Evolutionary conservation across 2,888 invertebrate species (phyloP), one percentile per base, ranked within the genome.

Genomic region (Lithosia quadra): DNA sequence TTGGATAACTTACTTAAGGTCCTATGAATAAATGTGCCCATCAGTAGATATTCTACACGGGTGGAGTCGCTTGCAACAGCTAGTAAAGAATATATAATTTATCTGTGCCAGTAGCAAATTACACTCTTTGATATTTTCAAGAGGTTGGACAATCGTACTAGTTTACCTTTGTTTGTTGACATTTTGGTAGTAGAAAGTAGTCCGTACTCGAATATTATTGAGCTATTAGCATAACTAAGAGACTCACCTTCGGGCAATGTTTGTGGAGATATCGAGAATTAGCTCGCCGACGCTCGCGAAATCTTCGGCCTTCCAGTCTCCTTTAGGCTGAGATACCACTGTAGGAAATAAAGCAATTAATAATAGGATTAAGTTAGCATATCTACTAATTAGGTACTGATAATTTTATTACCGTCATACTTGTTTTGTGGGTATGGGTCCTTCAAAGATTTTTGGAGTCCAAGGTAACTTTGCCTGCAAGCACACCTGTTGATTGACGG

Each of bases 201-300:
- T 76, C 65, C 18, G 24, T 49, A 22, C 3, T n/a, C 57, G 24
- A 63, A 11, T 61, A 33, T 21, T 57, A 36, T 63, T 63, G 56
- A 34, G 28, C 22, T n/a, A 55, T 55, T 10, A 55, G 22, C 59
- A 64, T 66, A 36, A 68, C 53, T 68, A 53, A 33, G 58, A 55
- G n/a, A 96, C 97, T 97, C 95, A 98, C 98, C 96, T 97, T 92
- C 97, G 96, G 13, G 98, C 97, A 79, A 98, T 93, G 86, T 97
- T 98, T 81, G 97, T 96, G 43, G 98, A 98, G 84, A 98, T 96
- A 88, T 98, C 98, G 77, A 98, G 95, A 57, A 98, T 95, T 49
- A 98, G 95, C 92, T 98, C 98, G 49, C 98, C 98, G 61, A 98
- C 97, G 39, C 98, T 97, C 53, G 98, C 98, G 78, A 97, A 96